phyloP scores from a whole-genome alignment of 2,797 vertebrate genomes.

The Xiphorhynchus erythropygius region DNA sequence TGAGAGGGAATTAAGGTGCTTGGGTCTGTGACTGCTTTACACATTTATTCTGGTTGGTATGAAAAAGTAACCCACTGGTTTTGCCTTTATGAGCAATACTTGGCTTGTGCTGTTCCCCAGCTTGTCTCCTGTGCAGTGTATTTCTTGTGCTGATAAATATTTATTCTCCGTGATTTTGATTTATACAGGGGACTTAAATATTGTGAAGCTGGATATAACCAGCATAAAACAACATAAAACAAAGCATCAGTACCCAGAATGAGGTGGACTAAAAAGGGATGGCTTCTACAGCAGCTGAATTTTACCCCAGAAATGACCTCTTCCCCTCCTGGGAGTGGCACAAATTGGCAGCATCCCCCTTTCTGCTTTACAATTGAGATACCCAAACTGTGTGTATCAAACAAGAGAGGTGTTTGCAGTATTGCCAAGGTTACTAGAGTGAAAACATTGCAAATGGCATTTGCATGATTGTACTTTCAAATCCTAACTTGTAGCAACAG shows the following conservation, averaged over 20 bases:
- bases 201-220: conserved; percentile 28
- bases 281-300: neutral
- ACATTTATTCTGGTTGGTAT: neutral
- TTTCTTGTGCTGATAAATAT: conserved; percentile 69
- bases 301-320: conserved; percentile 18
- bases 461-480: conserved; percentile 72
- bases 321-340: neutral
- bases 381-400: conserved; percentile 56
- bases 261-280: neutral
- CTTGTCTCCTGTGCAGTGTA: conserved; percentile 41
- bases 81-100: conserved; percentile 39
- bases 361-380: conserved; percentile 32
- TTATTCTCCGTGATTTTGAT: conserved; percentile 57
- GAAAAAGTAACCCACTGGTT: neutral
- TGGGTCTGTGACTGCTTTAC: neutral
- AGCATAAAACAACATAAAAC: conserved; percentile 21
- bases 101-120: neutral
- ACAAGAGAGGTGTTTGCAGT: conserved; percentile 64
- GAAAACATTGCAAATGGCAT: conserved; percentile 71
- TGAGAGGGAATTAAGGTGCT: neutral
- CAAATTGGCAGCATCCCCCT: conserved; percentile 2
- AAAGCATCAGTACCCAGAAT: neutral
- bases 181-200: conserved; percentile 61
- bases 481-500: conserved; percentile 71
- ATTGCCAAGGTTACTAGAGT: conserved; percentile 71